Evolutionary conservation across 1,140 invertebrate genomes (phyloP).

Genomic region (Zaprionus gabonicus): DNA sequence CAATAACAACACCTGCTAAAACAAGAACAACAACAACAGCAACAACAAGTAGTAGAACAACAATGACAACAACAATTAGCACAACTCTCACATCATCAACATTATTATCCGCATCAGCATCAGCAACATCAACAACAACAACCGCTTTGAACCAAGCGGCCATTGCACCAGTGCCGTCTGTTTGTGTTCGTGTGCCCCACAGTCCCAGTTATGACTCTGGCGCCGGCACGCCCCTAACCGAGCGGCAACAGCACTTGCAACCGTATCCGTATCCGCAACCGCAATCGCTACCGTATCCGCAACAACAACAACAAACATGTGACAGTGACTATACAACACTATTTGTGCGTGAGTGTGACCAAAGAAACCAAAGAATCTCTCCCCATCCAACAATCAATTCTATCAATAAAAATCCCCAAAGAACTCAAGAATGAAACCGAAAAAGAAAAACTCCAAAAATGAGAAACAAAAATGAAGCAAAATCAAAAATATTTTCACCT

Average conservation of each 20-base stretch:
- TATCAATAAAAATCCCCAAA: slow-evolving; percentile 1
- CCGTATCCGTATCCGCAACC: slow-evolving; percentile 68
- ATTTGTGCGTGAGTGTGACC: slow-evolving; percentile 85
- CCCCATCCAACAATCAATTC: slow-evolving; percentile 16
- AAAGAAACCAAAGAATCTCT: slow-evolving; percentile 38
- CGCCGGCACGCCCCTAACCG: slow-evolving; percentile 58
- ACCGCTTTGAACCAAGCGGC: slow-evolving; percentile 50
- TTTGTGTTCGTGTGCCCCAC: slow-evolving; percentile 85
- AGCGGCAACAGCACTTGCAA: slow-evolving; percentile 72
- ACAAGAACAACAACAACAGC: slow-evolving; percentile 61
- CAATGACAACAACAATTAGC: slow-evolving; percentile 69
- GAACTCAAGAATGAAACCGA: slow-evolving; percentile 19
- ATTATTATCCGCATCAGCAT: slow-evolving; percentile 71
- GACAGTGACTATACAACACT: slow-evolving; percentile 84
- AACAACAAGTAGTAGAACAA: slow-evolving; percentile 67
- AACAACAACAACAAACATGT: slow-evolving; percentile 65
- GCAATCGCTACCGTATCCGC: slow-evolving; percentile 53
- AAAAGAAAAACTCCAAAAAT: slow-evolving; percentile 6
- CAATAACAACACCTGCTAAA: slow-evolving; percentile 63
- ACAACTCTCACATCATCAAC: slow-evolving; percentile 79
- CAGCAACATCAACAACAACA: slow-evolving; percentile 58
- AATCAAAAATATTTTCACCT: slow-evolving; percentile 48
- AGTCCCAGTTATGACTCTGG: slow-evolving; percentile 80
- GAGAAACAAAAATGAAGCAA: slow-evolving; percentile 60
- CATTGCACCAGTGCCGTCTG: slow-evolving; percentile 83